Evolutionary conservation across 2,888 invertebrate species (phyloP), one percentile per base, ranked within the genome.

Genomic region (Oscheius sp.): DNA sequence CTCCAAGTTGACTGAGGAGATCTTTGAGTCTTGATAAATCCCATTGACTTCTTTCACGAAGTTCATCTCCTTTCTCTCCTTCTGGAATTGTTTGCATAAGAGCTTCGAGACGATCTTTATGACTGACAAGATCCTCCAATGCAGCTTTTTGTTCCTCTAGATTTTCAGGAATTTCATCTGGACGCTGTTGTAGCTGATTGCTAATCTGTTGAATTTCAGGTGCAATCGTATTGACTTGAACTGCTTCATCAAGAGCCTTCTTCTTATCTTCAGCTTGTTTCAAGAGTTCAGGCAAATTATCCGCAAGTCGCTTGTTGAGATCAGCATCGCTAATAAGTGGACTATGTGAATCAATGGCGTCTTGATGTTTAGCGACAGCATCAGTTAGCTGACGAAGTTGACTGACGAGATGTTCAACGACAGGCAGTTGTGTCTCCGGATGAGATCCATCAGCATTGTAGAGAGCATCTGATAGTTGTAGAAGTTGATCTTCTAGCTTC

Each of bases 1-100:
- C 68, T 47, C 71, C 72, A 26, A 78, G 69, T 45, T 70, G 61
- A 62, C 68, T 71, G 57, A 76, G 64, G 28, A 73, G 66, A 51
- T 75, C 74, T 61, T 78, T 73, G 54, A 78, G 68, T 49, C 67
- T 59, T 9, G 75, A 74, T 47, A 76, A 67, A 71, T 74, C 78
- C 73, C 74, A 75, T 54, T 68, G 66, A 51, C 73, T 74, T 71
- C 71, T 73, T 57, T 71, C 63, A 26, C 72, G 68, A 50, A 77
- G 68, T 63, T 75, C 73, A 36, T 74, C 70, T 47, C 69, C 72
- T 59, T 70, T 72, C 62, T 57, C 66, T 22, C 36, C 44, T 50
- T 68, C 69, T 20, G 72, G 74, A 45, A 74, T 62, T 50, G 63
- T 64, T 36, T 70, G 66, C 33, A 74, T 63, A 41, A 74, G 59